Evolutionary conservation across 2,113 vertebrate genomes (phyloP).

Genomic region (Colinus virginianus): DNA sequence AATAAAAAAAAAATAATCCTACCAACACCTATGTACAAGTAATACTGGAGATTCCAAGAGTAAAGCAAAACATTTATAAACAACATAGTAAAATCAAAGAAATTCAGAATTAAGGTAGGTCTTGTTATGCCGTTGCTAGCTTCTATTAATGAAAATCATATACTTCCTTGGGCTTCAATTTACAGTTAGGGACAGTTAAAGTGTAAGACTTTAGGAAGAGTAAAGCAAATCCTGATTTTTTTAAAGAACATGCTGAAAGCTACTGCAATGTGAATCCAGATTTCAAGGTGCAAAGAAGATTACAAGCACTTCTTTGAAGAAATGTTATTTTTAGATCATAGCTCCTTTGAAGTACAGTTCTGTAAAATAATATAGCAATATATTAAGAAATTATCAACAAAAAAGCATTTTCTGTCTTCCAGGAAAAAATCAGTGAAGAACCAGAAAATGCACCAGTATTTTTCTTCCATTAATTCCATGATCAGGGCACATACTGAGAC

Average conservation of each 20-base stretch:
- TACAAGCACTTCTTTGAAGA: neutral
- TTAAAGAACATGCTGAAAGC: slow-evolving; percentile 52
- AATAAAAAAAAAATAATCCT: neutral
- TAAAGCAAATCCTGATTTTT: slow-evolving; percentile 48
- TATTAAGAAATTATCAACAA: neutral
- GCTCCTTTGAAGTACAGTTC: slow-evolving; percentile 10
- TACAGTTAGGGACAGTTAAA: slow-evolving; percentile 62
- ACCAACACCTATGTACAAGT: neutral
- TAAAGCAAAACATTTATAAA: rapidly evolving
- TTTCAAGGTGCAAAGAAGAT: slow-evolving; percentile 9
- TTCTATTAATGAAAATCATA: neutral
- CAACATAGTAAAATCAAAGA: neutral
- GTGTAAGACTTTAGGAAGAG: slow-evolving; percentile 35
- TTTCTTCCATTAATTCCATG: neutral
- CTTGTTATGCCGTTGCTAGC: neutral
- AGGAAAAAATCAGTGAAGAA: neutral
- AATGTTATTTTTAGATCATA: neutral
- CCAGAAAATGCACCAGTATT: neutral
- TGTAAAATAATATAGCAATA: neutral
- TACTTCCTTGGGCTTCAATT: slow-evolving; percentile 63
- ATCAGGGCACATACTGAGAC: neutral
- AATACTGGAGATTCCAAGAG: neutral
- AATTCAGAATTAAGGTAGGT: neutral
- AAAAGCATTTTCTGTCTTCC: neutral
- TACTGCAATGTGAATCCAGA: neutral